Evolutionary conservation across 2,113 vertebrate species (phyloP), one percentile per base, ranked within the genome.

Genomic region (Carassius gibelio): DNA sequence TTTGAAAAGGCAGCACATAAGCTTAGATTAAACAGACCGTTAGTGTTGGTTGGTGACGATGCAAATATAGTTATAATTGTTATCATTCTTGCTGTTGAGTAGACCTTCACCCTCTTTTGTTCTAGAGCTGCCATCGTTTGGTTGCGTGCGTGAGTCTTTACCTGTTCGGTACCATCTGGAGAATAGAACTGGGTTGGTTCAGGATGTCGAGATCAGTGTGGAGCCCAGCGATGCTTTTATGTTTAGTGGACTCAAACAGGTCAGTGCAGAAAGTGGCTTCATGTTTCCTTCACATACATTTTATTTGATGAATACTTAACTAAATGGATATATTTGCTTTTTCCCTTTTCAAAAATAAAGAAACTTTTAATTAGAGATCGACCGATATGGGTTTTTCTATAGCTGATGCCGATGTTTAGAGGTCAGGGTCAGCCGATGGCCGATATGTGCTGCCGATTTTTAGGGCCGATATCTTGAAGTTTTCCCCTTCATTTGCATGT

Each of bases 231-330:
- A 99, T 71, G 97, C 98, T 81, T 99, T 99, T 94, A 99, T 99
- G 98, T 99, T 99, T 92, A 99, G 98, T 59, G 98, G 98, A 84
- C 97, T 99, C 80, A 99, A 99, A 88, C 98, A 98, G 97, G 98
- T 99, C 93, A 26, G 82, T 52, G 1, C 1, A n/a, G 9, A 62
- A 21, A 30, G 10, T 38, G 8, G 75, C 76, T 36, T 59, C 10
- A n/a, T 38, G 9, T 11, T 11, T 30, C 7, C 11, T 75, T 62
- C 59, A 17, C 36, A 23, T 15, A 45, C 13, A 66, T 48, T 80
- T n/a, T 30, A 21, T 21, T 57, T 57, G 1, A 3, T 34, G 30
- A 38, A 59, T 21, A 13, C 36, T 42, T 21, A 72, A 10, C 8
- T 9, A 72, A 72, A 72, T 69, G 19, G 5, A 30, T 30, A 30